Percentiles rank a stretch among this genome's conserved stretches.
Evolutionary conservation across 2,113 vertebrate genomes (phyloP).

Genomic region (Alosa alosa): DNA sequence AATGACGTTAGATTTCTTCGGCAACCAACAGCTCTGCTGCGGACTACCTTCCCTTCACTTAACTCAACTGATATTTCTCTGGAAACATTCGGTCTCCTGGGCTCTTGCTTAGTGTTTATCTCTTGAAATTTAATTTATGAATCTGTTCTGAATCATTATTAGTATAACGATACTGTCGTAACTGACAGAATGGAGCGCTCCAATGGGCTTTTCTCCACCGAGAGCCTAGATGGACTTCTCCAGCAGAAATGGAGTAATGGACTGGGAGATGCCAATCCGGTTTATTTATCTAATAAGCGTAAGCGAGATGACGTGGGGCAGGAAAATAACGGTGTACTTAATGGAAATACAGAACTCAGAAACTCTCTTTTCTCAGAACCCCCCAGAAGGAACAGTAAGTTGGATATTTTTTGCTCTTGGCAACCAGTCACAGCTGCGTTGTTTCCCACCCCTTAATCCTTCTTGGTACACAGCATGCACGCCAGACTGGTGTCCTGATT

Average conservation of each 20-base stretch:
- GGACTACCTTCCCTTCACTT: neutral
- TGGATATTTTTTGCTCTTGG: neutral
- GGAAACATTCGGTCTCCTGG: neutral
- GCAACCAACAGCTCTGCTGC: neutral
- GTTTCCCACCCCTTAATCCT: neutral
- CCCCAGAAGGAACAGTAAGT: slow-evolving; percentile 32
- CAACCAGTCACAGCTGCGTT: neutral
- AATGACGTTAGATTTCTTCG: too few relatives aligned
- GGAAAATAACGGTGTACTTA: slow-evolving; percentile 15
- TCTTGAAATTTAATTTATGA: neutral
- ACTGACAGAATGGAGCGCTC: slow-evolving; percentile 28
- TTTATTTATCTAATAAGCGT: slow-evolving; percentile 42
- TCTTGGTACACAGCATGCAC: neutral
- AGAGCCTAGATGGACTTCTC: neutral
- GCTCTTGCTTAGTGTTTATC: neutral
- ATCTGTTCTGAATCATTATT: neutral
- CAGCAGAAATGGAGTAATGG: slow-evolving; percentile 19
- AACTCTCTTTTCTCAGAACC: slow-evolving; percentile 2
- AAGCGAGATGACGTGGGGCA: slow-evolving; percentile 35
- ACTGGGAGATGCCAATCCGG: neutral
- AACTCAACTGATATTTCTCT: neutral
- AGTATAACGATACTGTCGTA: neutral
- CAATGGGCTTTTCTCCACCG: slow-evolving; percentile 1
- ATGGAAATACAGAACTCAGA: neutral
- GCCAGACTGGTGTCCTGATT: neutral